Base-by-base conservation (phyloP, 1,140 invertebrate species). In the Euwallacea fornicatus region DNA sequence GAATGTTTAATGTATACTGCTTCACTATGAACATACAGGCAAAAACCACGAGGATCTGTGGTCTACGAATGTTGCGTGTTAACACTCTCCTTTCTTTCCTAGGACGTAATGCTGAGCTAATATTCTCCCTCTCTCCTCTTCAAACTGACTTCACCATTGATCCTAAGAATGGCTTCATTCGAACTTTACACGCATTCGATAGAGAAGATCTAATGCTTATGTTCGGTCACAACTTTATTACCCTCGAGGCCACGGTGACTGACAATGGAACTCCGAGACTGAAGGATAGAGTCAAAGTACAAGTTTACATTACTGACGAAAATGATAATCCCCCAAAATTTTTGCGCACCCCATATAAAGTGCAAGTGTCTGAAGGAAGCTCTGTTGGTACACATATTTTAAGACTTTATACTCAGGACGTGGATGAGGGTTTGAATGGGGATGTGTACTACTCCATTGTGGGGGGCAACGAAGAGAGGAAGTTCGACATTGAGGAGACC, bases 251-350 rank as follows among this genome's bases (percentile, higher is more conserved):
- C 0, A 89, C 88, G 0, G 95, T 96, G 0, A 88, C 88, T 41
- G 97, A 98, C 81, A 96, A 96, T 80, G 96, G 96, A 0, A 84
- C 86, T 58, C 87, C 89, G 4, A 86, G 91, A 66, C 80, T 96
- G 7, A 88, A 88, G 55, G 95, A 97, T 79, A 91, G 91, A 69
- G 93, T 96, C n/a, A 92, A 93, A 82, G 88, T 98, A 0, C 91
- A 91, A 70, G 90, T 98, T 42, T 90, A 90, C 75, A 87, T 98
- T 15, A 90, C 88, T 0, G 96, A 98, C 81, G 90, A 96, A 4
- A 98, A 98, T 80, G 96, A 98, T 82, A 96, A 98, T 82, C 84
- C 90, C 0, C 96, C 96, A 0, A 86, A 90, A 71, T 98, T 98
- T 82, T 84, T 90, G 42, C 83, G 91, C 53, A 84, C 89, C 7